phyloP scores from a whole-genome alignment of 2,888 invertebrate species.

The Ormia ochracea region DNA sequence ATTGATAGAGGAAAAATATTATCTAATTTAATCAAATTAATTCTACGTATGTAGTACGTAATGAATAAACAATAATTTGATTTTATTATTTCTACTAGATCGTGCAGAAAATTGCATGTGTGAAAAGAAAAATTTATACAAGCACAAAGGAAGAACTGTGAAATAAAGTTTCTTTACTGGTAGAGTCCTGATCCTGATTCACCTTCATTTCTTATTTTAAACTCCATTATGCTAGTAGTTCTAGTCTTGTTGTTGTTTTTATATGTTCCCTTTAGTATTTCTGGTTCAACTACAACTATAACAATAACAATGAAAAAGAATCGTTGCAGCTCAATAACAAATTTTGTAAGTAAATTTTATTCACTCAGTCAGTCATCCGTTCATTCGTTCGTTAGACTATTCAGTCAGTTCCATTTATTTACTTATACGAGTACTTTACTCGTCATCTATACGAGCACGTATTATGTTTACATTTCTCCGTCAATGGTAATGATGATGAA shows the following conservation, averaged over 20 bases:
- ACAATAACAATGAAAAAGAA: neutral
- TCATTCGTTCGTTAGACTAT: neutral
- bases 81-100: constrained; percentile 30
- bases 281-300: neutral
- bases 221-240: constrained; percentile 20
- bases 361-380: neutral
- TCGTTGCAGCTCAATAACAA: constrained; percentile 19
- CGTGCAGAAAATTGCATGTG: constrained; percentile 14
- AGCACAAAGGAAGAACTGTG: neutral
- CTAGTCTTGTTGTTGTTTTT: neutral
- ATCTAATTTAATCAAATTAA: constrained; percentile 11
- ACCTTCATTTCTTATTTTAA: constrained; percentile 53
- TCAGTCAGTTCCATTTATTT: neutral
- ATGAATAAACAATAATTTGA: constrained; percentile 3
- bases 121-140: neutral
- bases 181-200: constrained; percentile 13
- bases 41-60: neutral
- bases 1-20: too few species aligned
- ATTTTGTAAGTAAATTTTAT: neutral
- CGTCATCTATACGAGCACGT: neutral
- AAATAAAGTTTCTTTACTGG: neutral
- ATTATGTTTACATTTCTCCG: neutral
- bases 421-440: neutral
- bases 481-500: constrained; percentile 7
- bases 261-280: neutral